Evolutionary conservation across 2,113 vertebrate genomes (phyloP), one percentile per base, ranked within the genome.

Genomic region (Delphinapterus leucas): DNA sequence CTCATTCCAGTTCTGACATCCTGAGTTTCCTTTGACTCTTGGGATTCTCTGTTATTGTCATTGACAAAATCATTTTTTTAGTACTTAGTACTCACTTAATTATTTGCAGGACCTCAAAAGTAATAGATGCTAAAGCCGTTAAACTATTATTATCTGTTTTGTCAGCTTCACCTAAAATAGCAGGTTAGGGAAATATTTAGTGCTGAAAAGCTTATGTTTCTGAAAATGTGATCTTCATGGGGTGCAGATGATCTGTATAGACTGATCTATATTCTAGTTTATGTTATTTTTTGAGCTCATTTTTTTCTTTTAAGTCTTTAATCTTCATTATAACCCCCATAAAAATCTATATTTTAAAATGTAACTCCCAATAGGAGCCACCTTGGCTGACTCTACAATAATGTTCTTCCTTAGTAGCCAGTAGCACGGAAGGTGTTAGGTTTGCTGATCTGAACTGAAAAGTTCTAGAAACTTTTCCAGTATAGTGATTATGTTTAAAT

Each of bases 381-480:
- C 18, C 3, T 4, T 77, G 14, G 18, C 5, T 58, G 68, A 53
- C 28, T 53, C 79, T 70, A n/a, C 33, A 87, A 0, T 94, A 26
- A 7, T 53, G 73, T 77, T 67, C 61, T 8, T 28, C 2, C 15
- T 63, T 36, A 58, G 41, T 33, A 14, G 21, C 53, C 55, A 80
- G 8, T 89, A 77, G 6, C 79, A 58, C 17, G 63, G 58, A 47
- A 20, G 90, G 5, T 9, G 84, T 61, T 86, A 67, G 8, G 26
- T 93, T 86, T 95, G 73, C 8, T 86, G 36, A 93, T 89, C 94
- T 87, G 25, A 95, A 89, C 33, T 47, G 86, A 73, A 89, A 61
- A 77, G 20, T 96, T 92, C 49, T 8, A 53, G 33, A 31, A 14
- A 38, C 8, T 76, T 53, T 13, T 79, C 25, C 33, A 71, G 17